phyloP scores from a whole-genome alignment of 2,888 invertebrate genomes.

The Caradrina kadenii region DNA sequence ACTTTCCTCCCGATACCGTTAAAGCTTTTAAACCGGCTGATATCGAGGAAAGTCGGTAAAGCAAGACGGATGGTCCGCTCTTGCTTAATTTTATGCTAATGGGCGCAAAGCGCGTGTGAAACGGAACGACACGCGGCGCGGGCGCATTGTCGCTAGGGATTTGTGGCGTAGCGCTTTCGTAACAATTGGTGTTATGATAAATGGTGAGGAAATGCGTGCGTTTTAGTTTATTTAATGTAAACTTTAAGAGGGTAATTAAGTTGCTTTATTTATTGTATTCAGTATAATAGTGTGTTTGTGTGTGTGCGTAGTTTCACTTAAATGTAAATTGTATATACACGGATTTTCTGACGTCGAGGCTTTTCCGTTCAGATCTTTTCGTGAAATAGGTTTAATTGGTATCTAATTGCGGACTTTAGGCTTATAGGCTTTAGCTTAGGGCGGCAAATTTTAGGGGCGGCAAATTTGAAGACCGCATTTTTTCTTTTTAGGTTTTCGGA shows the following conservation, averaged over 20 bases:
- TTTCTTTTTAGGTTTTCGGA: too few relatives aligned
- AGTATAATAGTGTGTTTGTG: conserved; percentile 15
- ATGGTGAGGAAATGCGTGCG: conserved; percentile 41
- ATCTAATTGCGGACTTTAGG: too few relatives aligned
- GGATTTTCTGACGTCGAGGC: conserved; percentile 14
- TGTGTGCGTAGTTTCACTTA: conserved; percentile 1
- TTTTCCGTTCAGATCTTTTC: background rate
- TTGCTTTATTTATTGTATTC: conserved; percentile 40
- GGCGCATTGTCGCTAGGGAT: conserved; percentile 62
- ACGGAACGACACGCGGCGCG: conserved; percentile 73
- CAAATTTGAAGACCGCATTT: too few relatives aligned
- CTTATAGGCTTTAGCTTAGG: too few relatives aligned
- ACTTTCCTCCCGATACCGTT: conserved; percentile 87
- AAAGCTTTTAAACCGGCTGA: conserved; percentile 83
- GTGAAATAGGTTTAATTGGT: too few relatives aligned
- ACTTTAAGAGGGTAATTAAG: conserved; percentile 32
- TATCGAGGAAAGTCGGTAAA: conserved; percentile 83
- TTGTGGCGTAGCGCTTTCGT: conserved; percentile 53
- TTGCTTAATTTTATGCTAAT: conserved; percentile 83
- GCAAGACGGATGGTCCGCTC: conserved; percentile 80
- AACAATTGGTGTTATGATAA: conserved; percentile 58
- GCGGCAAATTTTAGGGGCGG: too few relatives aligned
- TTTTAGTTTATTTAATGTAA: conserved; percentile 44
- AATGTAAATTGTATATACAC: conserved; percentile 11
- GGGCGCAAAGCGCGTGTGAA: conserved; percentile 78